These are phyloP conservation scores for Phocides pigmalion DNA, from an alignment of 1,140 invertebrate species.

Conservation along the genomic window DNA sequence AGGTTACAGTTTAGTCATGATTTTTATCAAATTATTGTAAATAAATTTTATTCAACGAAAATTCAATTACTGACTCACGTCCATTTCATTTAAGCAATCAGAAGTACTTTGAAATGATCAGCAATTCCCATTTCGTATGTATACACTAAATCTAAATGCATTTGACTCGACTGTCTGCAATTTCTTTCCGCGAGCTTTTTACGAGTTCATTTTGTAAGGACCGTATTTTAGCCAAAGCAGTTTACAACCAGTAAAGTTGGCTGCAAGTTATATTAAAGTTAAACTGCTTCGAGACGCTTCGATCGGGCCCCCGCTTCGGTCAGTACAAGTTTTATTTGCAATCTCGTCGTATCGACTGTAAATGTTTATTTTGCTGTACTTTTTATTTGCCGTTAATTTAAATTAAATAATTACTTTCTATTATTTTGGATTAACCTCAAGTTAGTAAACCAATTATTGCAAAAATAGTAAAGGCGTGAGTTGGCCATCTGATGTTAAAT, in stretches of 20 bases:
- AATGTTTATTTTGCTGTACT: background rate
- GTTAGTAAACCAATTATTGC: too few species aligned
- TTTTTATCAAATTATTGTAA: too few species aligned
- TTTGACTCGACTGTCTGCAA: background rate
- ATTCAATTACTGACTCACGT: background rate
- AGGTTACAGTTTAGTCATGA: too few species aligned
- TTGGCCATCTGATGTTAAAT: too few species aligned
- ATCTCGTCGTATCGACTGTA: background rate
- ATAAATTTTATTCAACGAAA: background rate
- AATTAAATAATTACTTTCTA: too few species aligned
- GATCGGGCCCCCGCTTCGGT: conserved; percentile 8
- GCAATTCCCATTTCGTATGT: background rate
- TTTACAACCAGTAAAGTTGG: conserved; percentile 10
- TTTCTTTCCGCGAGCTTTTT: background rate
- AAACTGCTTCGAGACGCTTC: conserved; percentile 1
- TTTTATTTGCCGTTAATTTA: too few species aligned
- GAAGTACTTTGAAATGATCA: background rate
- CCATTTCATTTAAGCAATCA: background rate
- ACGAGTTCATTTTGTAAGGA: conserved; percentile 7
- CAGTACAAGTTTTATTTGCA: conserved; percentile 15
- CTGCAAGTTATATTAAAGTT: conserved; percentile 22
- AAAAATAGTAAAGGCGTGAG: too few species aligned
- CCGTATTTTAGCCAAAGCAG: conserved; percentile 16
- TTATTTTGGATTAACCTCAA: too few species aligned
- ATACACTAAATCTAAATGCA: background rate